Evolutionary conservation across 37 sponge, comb jelly and placozoan species (phyloP), one percentile per base, ranked within the genome.

Genomic region (Agelas oroides): DNA sequence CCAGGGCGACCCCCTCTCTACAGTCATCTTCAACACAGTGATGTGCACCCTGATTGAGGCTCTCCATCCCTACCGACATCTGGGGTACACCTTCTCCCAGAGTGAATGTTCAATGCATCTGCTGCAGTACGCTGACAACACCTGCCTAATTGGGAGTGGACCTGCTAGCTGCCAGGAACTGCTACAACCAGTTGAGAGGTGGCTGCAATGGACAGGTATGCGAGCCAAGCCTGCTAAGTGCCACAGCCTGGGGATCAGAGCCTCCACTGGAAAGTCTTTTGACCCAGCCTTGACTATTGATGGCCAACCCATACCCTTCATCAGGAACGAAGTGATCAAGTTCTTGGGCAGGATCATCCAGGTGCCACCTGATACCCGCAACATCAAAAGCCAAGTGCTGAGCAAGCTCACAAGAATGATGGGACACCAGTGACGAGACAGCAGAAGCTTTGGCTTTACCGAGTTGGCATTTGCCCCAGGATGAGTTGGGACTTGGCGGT

Each of bases 1-100:
- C 66, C 84, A 83, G 32, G 84, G 75, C 13, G 84, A 83, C 75
- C 84, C 84, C 23, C 75, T 82, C 19, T 82, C 83, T 30, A 65
- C 73, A 32, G 57, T 57, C 27, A 73, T 83, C 15, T 83, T 72
- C 65, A 75, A 65, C 53, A 83, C 66, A 0, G 75, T 83, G 3
- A 75, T 83, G 65, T 64, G 73, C 75, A 83, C 75, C 34, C 75
- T 73, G 35, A 58, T 70, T 12, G 81, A 81, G 24, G 54, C 81
- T 31, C 41, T 81, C 36, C 53, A 60, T 1, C 33, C 37, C 32
- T 25, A 30, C 59, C 27, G 2, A 25, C 23, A 70, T n/a, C 34
- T 69, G 2, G 80, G 80, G 1, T 80, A 80, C 80, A 40, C 81
- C 58, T 18, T 19, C 36, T 71, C 52, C 71, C 52, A 27, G 27